These are phyloP conservation scores for Heterodera carotae DNA, from an alignment of 1,140 invertebrate species.

Conservation along the genomic window DNA sequence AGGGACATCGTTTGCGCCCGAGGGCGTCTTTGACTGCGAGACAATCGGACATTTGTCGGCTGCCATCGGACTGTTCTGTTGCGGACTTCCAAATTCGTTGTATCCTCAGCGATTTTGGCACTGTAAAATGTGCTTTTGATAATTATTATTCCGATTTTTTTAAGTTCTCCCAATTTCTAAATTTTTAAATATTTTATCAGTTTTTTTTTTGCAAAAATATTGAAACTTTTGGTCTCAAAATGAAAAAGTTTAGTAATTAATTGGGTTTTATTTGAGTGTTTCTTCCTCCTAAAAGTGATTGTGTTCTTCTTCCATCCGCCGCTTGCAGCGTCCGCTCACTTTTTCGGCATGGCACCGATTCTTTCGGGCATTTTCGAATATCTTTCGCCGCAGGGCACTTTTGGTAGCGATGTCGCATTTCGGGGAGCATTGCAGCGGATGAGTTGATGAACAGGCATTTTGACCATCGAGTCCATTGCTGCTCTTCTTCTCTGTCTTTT, in stretches of 20 bases:
- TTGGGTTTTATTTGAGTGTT: conserved; percentile 13
- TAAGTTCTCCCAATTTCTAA: too few species aligned
- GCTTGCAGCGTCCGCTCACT: conserved; percentile 32
- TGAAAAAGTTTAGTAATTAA: neutral
- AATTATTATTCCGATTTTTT: neutral
- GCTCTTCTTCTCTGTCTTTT: neutral
- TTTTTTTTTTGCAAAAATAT: too few species aligned
- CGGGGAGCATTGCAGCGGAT: conserved; percentile 3
- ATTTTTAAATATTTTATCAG: too few species aligned
- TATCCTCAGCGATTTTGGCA: conserved; percentile 9
- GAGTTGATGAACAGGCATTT: conserved; percentile 12
- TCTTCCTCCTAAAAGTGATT: neutral
- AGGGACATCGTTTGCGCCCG: conserved; percentile 51
- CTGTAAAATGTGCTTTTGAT: conserved; percentile 18
- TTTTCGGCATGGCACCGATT: conserved; percentile 50
- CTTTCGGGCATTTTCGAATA: conserved; percentile 55
- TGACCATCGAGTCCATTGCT: conserved; percentile 38
- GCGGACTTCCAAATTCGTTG: conserved; percentile 6
- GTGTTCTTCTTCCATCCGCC: too few species aligned
- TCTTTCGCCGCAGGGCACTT: conserved; percentile 53
- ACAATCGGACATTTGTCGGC: conserved; percentile 31
- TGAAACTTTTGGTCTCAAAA: too few species aligned
- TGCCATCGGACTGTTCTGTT: neutral
- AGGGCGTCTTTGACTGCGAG: conserved; percentile 49
- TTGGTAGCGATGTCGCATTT: conserved; percentile 53